phyloP scores from a whole-genome alignment of 2,113 vertebrate species.

The Strix aluco region DNA sequence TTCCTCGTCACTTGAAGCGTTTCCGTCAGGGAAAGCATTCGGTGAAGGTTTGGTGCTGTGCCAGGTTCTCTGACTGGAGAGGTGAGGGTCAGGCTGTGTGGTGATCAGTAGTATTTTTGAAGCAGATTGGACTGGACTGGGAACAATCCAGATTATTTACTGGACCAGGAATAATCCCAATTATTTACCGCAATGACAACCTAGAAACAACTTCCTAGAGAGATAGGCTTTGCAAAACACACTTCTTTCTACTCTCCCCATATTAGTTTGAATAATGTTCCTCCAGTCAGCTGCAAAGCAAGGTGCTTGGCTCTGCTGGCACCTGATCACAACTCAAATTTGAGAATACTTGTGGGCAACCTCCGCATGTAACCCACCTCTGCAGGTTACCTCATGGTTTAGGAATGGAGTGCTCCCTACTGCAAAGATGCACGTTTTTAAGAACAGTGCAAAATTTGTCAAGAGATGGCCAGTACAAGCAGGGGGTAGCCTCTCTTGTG shows the following conservation, averaged over 20 bases:
- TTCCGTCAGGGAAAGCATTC: accelerated
- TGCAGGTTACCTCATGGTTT: neutral
- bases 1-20: neutral
- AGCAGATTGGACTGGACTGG: neutral
- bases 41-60: neutral
- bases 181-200: neutral
- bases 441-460: neutral
- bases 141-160: neutral
- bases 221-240: neutral
- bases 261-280: neutral
- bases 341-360: neutral
- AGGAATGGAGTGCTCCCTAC: neutral
- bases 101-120: neutral
- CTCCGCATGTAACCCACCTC: neutral
- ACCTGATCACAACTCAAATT: neutral
- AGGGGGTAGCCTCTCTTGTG: neutral
- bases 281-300: neutral
- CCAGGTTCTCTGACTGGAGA: neutral
- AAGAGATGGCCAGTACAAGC: neutral
- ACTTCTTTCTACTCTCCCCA: neutral
- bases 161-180: neutral
- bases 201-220: neutral
- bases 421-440: neutral
- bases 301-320: neutral
- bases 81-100: neutral